phyloP scores from a whole-genome alignment of 2,888 invertebrate genomes.

The Chrysolina oricalcia region DNA sequence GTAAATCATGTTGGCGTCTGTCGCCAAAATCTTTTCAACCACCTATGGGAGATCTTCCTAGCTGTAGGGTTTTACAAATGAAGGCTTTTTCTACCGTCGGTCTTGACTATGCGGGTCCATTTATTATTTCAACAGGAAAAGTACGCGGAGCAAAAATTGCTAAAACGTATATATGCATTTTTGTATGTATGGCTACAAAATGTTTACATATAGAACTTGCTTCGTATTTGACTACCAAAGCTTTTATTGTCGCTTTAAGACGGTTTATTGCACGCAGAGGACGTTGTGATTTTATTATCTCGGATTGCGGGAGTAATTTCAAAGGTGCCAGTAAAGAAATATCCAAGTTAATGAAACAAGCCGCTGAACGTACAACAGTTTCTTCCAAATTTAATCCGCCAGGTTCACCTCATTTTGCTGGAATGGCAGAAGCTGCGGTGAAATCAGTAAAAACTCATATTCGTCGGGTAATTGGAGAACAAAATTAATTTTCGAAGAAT shows the following conservation, averaged over 20 bases:
- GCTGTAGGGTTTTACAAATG: not conserved
- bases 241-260: not conserved
- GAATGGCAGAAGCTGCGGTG: slow-evolving; percentile 7
- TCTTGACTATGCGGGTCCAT: slow-evolving; percentile 30
- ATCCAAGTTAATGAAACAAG: too few relatives aligned
- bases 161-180: not conserved
- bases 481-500: slow-evolving; percentile 16
- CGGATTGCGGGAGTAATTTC: not conserved
- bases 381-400: not conserved
- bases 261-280: too few relatives aligned
- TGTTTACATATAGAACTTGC: not conserved
- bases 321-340: not conserved
- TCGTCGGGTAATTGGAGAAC: slow-evolving; percentile 2
- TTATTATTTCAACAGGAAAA: slow-evolving; percentile 10
- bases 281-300: not conserved
- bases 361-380: not conserved
- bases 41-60: too few relatives aligned
- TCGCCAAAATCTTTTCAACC: not conserved
- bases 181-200: not conserved
- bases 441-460: slow-evolving; percentile 26
- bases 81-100: slow-evolving; percentile 5
- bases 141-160: not conserved
- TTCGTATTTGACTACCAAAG: not conserved
- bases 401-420: not conserved
- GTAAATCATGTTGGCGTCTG: not conserved